Base-by-base conservation (phyloP, 1,140 invertebrate genomes). In the Drosophila sproati region DNA sequence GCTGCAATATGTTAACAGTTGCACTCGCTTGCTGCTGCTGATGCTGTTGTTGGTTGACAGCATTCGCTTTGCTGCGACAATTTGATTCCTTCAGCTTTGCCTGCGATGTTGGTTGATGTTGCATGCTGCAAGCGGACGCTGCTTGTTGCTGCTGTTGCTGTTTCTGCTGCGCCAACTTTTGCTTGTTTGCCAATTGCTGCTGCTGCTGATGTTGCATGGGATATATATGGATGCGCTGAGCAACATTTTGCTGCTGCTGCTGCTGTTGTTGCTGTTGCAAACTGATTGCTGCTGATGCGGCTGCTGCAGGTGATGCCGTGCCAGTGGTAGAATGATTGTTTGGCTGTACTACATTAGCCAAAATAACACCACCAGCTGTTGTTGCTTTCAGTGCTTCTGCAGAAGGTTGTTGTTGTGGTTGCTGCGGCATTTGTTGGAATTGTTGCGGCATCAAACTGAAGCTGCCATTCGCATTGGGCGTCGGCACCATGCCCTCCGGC, bases 181-280 rank as follows among this genome's bases (percentile, higher is more conserved):
- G 90, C 39, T 91, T 86, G 29, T 77, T 82, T 31, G 68, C 66
- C 48, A 78, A 64, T 47, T 75, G 73, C 64, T 80, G 77, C 52
- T 87, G 76, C 20, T 86, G 78, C 50, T 91, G 90, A 78, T 92
- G 92, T 31, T 92, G 92, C 86, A 92, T 92, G 12, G 92, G 91
- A 75, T 92, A 92, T 1, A 92, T 91, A 34, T 92, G 91, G 39
- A 92, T 92, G 2, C 91, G 77, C 39, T 92, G 91, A 10, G 91
- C 74, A 28, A 85, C 67, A 60, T 78, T 91, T 6, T 68, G 50
- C 20, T 79, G 77, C 47, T 82, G 77, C 4, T 79, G 76, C n/a
- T 77, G 66, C 50, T 47, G 71, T 29, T 66, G 20, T 20, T 20
- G 20, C 20, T 20, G 20, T 20, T 20, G 20, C 20, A 43, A n/a